Percentiles rank a stretch among this genome's conserved stretches.
These are phyloP conservation scores for Alviniconcha strummeri DNA, from an alignment of 2,888 invertebrate species.

Conservation along the genomic window DNA sequence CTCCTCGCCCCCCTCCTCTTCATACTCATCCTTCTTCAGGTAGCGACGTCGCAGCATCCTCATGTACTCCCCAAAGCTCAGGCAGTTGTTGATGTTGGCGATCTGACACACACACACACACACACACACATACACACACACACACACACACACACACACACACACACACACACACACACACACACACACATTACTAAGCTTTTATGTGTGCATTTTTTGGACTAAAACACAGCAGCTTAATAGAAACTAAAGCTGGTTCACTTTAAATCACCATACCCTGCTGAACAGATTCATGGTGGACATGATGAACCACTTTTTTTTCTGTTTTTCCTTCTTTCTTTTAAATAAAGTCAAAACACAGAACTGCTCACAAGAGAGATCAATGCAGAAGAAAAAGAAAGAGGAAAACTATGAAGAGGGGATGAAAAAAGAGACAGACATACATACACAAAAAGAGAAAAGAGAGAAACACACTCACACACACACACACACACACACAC, in stretches of 20 bases:
- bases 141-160: background rate
- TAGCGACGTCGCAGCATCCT: conserved; percentile 61
- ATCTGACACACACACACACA: conserved; percentile 63
- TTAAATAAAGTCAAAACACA: no score
- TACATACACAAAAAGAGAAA: background rate
- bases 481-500: background rate
- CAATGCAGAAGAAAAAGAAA: background rate
- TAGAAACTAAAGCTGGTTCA: no score
- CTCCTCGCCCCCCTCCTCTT: conserved; percentile 53
- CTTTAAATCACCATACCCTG: no score
- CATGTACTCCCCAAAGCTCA: conserved; percentile 91
- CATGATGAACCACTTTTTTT: no score
- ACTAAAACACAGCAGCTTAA: no score
- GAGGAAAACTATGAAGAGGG: background rate
- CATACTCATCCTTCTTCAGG: conserved; percentile 58
- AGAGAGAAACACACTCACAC: background rate
- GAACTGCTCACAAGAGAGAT: no score
- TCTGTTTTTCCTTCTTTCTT: no score
- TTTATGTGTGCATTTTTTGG: no score
- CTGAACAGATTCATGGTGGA: no score
- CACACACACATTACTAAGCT: background rate
- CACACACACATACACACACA: background rate
- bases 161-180: background rate
- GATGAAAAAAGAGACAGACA: background rate
- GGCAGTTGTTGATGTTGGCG: conserved; percentile 95